Conservation (phyloP, 2,113 vertebrate species). For the Phocoena phocoena region DNA sequence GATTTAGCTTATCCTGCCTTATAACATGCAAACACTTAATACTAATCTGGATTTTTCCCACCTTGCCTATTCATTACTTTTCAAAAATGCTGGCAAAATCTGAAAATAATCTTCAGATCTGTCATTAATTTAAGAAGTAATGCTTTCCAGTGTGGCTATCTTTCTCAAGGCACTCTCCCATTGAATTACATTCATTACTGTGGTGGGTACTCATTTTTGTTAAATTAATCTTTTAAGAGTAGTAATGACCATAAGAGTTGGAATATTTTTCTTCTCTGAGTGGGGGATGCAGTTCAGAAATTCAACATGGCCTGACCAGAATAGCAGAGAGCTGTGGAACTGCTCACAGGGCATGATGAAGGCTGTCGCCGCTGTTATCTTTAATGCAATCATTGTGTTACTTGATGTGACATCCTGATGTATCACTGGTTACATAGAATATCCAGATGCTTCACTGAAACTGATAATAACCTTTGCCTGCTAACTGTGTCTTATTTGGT, state of each 20-base stretch:
- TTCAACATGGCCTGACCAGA: neutral
- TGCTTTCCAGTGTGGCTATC: constrained; percentile 71
- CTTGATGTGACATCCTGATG: neutral
- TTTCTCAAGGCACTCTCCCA: constrained; percentile 55
- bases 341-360: neutral
- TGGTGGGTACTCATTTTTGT: constrained; percentile 71
- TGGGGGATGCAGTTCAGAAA: neutral
- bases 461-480: neutral
- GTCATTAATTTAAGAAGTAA: constrained; percentile 74
- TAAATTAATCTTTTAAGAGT: constrained; percentile 73
- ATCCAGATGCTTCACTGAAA: neutral
- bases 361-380: neutral
- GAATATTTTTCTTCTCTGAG: neutral
- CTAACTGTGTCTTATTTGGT: neutral
- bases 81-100: constrained; percentile 73
- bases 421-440: neutral
- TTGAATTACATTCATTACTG: constrained; percentile 69
- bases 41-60: constrained; percentile 76
- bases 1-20: constrained; percentile 45
- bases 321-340: no score
- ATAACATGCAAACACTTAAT: constrained; percentile 69
- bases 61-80: constrained; percentile 70
- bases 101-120: constrained; percentile 76
- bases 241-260: constrained; percentile 55
- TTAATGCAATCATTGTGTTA: neutral